Percentiles rank a stretch among this genome's conserved stretches.
phyloP scores from a whole-genome alignment of 2,113 vertebrate genomes.

The Lepidothrix coronata region DNA sequence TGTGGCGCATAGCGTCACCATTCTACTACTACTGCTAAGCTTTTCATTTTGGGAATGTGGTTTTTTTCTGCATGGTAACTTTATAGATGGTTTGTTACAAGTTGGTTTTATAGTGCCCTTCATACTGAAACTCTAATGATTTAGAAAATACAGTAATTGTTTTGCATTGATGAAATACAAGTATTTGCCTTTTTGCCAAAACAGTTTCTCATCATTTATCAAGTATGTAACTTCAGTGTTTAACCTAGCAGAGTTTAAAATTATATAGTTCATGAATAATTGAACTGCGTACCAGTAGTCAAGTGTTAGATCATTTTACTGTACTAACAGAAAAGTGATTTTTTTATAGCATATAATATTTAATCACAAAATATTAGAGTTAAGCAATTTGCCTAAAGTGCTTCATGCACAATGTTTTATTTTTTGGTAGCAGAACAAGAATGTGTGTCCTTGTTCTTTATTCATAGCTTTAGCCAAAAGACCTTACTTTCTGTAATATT shows the following conservation, averaged over 20 bases:
- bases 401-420: background rate
- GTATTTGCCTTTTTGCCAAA: background rate
- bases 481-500: background rate
- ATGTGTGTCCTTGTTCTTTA: background rate
- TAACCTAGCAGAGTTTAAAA: background rate
- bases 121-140: background rate
- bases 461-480: background rate
- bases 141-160: background rate
- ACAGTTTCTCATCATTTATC: background rate
- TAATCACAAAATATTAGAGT: background rate
- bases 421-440: background rate
- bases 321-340: background rate
- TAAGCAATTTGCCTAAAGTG: background rate
- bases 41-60: background rate
- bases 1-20: accelerated
- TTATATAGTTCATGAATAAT: background rate
- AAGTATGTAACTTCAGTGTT: background rate
- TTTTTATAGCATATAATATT: background rate
- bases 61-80: background rate
- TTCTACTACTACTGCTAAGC: background rate
- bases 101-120: background rate
- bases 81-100: background rate
- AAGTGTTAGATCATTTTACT: background rate
- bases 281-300: background rate
- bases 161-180: background rate